Conservation (phyloP, 2,888 invertebrate species). For the Acanthacorydalis orientalis region DNA sequence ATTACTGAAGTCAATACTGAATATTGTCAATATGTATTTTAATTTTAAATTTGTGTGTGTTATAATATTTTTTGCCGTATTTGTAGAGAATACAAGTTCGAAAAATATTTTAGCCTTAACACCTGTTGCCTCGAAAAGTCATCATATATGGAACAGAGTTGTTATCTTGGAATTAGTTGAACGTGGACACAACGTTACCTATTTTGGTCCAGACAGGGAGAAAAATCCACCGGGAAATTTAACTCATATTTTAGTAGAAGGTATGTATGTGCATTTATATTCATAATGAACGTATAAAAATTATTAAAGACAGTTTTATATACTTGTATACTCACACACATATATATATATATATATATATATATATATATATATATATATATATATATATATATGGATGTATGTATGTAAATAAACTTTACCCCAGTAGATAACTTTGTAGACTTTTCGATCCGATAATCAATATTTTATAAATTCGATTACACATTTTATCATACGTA, state of each 20-base stretch:
- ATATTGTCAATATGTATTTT: too few relatives aligned
- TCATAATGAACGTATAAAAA: too few relatives aligned
- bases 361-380: too few relatives aligned
- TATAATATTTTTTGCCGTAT: background rate
- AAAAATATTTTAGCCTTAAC: slow-evolving; percentile 10
- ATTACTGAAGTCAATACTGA: too few relatives aligned
- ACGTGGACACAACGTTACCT: slow-evolving; percentile 10
- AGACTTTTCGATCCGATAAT: background rate
- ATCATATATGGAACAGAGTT: slow-evolving; percentile 10
- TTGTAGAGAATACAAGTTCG: background rate
- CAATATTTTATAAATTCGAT: too few relatives aligned
- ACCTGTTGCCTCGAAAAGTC: slow-evolving; percentile 9
- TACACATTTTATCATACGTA: too few relatives aligned
- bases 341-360: too few relatives aligned
- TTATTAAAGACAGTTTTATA: background rate
- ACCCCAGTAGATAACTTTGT: too few relatives aligned
- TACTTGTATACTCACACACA: too few relatives aligned
- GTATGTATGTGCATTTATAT: slow-evolving; percentile 5
- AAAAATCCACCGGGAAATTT: slow-evolving; percentile 9
- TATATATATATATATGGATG: too few relatives aligned
- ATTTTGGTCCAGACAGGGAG: slow-evolving; percentile 8
- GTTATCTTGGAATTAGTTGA: slow-evolving; percentile 8
- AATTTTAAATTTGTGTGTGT: too few relatives aligned
- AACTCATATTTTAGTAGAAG: slow-evolving; percentile 11
- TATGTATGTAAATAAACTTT: too few relatives aligned